These are phyloP conservation scores for Parnassius glacialis DNA, from an alignment of 2,888 invertebrate genomes.

Conservation along the genomic window DNA sequence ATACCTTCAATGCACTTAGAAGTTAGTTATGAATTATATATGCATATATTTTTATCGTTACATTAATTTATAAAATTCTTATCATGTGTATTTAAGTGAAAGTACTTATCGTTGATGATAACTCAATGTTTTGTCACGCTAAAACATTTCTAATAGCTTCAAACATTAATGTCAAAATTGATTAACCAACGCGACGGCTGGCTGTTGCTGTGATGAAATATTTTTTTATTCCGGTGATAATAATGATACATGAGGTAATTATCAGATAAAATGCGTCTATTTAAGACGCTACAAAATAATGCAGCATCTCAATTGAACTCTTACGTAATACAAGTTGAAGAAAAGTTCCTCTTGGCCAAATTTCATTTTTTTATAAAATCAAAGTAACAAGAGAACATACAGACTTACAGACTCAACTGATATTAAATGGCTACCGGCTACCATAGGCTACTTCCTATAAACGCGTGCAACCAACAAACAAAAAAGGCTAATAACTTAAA, in stretches of 20 bases:
- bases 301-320: constrained; percentile 13
- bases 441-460: too few species aligned
- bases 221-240: constrained; percentile 22
- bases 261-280: constrained; percentile 16
- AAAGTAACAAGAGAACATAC: too few species aligned
- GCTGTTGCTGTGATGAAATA: constrained; percentile 16
- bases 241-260: constrained; percentile 18
- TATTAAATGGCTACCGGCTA: too few species aligned
- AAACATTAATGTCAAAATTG: constrained; percentile 6
- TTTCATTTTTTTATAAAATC: neutral
- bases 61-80: neutral
- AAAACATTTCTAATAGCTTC: neutral
- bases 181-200: neutral
- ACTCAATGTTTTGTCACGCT: neutral
- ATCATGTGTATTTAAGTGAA: constrained; percentile 4
- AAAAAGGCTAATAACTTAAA: too few species aligned
- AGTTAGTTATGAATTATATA: too few species aligned
- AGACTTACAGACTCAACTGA: too few species aligned
- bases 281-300: constrained; percentile 10
- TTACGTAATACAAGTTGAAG: constrained; percentile 12
- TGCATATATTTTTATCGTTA: too few species aligned
- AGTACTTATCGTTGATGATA: constrained; percentile 1
- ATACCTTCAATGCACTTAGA: too few species aligned
- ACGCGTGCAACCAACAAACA: too few species aligned
- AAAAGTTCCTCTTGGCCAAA: neutral